phyloP scores from a whole-genome alignment of 2,113 vertebrate species.

The Scomber japonicus region DNA sequence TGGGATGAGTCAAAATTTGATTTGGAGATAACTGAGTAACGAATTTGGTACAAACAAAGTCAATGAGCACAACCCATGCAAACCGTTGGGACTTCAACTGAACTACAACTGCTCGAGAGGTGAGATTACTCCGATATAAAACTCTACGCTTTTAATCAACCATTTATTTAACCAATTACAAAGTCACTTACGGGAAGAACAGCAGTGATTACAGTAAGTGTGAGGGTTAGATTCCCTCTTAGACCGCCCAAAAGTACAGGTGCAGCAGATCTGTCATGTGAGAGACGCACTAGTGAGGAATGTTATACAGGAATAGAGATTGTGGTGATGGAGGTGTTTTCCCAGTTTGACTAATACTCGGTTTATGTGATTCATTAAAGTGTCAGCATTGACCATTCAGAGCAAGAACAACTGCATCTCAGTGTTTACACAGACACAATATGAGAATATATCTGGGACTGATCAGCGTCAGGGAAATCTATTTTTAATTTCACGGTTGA shows the following conservation, averaged over 20 bases:
- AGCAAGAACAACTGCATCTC: neutral
- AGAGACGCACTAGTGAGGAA: neutral
- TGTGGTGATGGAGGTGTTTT: constrained; percentile 12
- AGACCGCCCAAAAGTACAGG: neutral
- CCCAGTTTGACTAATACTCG: constrained; percentile 12
- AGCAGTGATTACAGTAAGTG: constrained; percentile 6
- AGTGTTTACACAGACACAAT: neutral
- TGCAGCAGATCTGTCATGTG: neutral
- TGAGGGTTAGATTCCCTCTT: neutral
- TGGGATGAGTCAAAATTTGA: no score
- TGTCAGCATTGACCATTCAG: neutral
- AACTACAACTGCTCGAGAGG: no score
- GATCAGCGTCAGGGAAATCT: neutral
- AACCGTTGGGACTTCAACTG: no score
- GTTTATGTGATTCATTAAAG: neutral
- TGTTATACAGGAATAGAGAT: neutral
- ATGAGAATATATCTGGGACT: neutral
- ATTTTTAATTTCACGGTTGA: neutral
- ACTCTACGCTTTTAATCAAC: neutral
- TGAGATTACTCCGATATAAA: no score
- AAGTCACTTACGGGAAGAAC: neutral
- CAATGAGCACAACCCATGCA: no score
- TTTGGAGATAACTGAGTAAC: no score
- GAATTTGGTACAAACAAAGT: no score
- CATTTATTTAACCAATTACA: neutral